phyloP scores from a whole-genome alignment of 2,797 vertebrate genomes.

The Catharus ustulatus region DNA sequence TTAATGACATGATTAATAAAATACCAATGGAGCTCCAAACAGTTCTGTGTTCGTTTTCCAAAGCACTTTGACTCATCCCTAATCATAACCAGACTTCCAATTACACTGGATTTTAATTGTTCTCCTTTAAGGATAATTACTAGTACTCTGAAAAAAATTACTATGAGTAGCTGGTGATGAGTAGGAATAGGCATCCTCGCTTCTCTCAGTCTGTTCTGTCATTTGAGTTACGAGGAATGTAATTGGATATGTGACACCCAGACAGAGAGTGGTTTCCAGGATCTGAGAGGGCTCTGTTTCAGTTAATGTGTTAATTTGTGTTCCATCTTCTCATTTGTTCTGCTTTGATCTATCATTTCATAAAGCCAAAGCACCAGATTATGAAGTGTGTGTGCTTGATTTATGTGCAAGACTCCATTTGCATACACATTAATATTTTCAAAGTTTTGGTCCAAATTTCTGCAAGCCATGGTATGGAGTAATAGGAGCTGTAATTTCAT shows the following conservation, averaged over 20 bases:
- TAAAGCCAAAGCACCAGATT: conserved; percentile 34
- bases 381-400: conserved; percentile 40
- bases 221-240: conserved; percentile 63
- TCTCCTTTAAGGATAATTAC: conserved; percentile 64
- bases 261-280: conserved; percentile 57
- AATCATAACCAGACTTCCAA: conserved; percentile 68
- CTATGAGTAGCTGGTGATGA: conserved; percentile 63
- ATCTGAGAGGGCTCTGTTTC: conserved; percentile 55
- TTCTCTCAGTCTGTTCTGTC: conserved; percentile 43
- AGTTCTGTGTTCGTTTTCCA: conserved; percentile 61
- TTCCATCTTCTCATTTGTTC: conserved; percentile 69
- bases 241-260: conserved; percentile 63
- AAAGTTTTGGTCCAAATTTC: conserved; percentile 60
- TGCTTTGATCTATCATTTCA: conserved; percentile 64
- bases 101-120: conserved; percentile 65
- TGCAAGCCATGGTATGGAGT: conserved; percentile 54
- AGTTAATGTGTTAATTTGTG: conserved; percentile 69
- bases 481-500: conserved; percentile 16
- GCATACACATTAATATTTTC: conserved; percentile 57
- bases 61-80: conserved; percentile 60
- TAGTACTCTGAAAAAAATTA: conserved; percentile 64
- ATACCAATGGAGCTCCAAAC: conserved; percentile 55
- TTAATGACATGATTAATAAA: conserved; percentile 62
- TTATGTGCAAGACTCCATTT: conserved; percentile 50
- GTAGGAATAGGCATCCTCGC: conserved; percentile 38